These are phyloP conservation scores for Epistrophella euchroma DNA, from an alignment of 2,888 invertebrate species.

Conservation along the genomic window DNA sequence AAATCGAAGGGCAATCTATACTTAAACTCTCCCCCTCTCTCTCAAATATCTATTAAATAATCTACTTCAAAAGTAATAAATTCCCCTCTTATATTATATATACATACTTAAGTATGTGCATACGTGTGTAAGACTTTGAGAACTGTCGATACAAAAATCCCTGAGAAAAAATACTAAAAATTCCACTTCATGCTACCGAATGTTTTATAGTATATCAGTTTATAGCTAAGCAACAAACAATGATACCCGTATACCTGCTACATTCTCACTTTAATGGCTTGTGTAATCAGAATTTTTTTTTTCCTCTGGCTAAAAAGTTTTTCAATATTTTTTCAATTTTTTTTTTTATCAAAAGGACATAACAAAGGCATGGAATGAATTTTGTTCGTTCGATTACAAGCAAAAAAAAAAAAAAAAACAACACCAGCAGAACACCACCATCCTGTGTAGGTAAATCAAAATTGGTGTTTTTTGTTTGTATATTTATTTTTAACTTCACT, in stretches of 20 bases:
- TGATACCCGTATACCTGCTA: neutral
- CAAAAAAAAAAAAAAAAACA: neutral
- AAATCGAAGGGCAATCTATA: no score
- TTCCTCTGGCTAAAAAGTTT: slow-evolving; percentile 7
- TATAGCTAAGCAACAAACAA: neutral
- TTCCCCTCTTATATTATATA: no score
- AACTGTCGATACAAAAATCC: neutral
- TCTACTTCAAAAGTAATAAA: no score
- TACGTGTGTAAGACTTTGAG: neutral
- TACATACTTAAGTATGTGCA: no score
- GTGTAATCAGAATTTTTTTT: slow-evolving; percentile 37
- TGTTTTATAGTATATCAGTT: neutral
- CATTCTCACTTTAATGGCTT: slow-evolving; percentile 30
- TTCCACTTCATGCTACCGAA: neutral
- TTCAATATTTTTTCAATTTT: neutral
- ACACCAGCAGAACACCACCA: neutral
- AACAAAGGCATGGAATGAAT: neutral
- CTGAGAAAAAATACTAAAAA: neutral
- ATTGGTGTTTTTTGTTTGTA: slow-evolving; percentile 6
- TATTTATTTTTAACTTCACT: slow-evolving; percentile 35
- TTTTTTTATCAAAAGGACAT: slow-evolving; percentile 28
- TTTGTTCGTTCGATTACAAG: slow-evolving; percentile 1
- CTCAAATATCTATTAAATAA: no score
- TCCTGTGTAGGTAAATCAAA: neutral
- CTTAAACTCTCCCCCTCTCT: no score